Evolutionary conservation across 2,888 invertebrate genomes (phyloP).

Genomic region (Philereme transversata): DNA sequence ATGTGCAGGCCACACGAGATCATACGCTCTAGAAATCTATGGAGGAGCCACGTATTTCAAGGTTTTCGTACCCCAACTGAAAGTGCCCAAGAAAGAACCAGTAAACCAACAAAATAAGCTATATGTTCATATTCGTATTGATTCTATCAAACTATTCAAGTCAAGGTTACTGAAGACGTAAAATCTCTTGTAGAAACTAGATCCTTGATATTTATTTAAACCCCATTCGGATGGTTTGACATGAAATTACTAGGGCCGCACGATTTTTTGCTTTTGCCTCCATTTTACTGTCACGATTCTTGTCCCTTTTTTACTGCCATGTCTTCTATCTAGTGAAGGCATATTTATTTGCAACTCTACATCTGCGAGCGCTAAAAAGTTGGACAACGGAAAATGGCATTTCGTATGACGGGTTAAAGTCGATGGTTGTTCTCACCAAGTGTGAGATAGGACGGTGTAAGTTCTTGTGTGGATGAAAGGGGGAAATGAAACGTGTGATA

Average conservation of each 20-base stretch:
- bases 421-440: neutral
- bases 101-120: too few species aligned
- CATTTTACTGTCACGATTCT: slow-evolving; percentile 38
- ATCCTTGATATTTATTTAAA: slow-evolving; percentile 25
- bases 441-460: slow-evolving; percentile 14
- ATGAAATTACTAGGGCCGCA: slow-evolving; percentile 36
- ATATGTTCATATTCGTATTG: too few species aligned
- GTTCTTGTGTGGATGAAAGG: slow-evolving; percentile 49
- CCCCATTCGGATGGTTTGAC: slow-evolving; percentile 29
- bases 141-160: too few species aligned
- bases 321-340: slow-evolving; percentile 41
- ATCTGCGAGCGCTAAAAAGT: slow-evolving; percentile 2
- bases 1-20: too few species aligned
- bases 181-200: slow-evolving; percentile 13
- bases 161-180: neutral
- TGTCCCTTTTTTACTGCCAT: slow-evolving; percentile 43
- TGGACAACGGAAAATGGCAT: slow-evolving; percentile 13
- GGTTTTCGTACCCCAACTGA: too few species aligned
- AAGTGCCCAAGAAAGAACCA: too few species aligned
- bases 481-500: slow-evolving; percentile 71
- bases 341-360: slow-evolving; percentile 32
- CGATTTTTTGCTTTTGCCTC: slow-evolving; percentile 36
- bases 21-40: too few species aligned
- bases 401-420: slow-evolving; percentile 16
- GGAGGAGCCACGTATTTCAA: too few species aligned